Evolutionary conservation across 1,140 invertebrate genomes (phyloP).

Genomic region (Drosophila triauraria): DNA sequence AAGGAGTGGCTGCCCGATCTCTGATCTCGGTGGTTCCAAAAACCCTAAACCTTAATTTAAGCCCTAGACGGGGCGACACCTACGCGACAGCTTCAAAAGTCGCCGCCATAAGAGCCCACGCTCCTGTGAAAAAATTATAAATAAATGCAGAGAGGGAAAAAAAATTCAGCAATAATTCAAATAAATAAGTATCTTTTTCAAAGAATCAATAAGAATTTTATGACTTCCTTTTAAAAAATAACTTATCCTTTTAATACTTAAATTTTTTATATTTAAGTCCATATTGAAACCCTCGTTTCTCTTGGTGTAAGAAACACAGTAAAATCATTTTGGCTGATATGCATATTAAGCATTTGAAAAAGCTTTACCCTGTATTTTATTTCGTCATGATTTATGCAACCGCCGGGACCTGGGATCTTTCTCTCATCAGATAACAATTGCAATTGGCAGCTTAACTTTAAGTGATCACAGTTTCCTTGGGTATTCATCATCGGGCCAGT

Average conservation of each 20-base stretch:
- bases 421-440: conserved; percentile 20
- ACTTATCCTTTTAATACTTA: not conserved
- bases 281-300: not conserved
- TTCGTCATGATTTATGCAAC: conserved; percentile 18
- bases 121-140: conserved; percentile 13
- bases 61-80: conserved; percentile 47
- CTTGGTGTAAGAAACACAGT: not conserved
- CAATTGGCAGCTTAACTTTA: conserved; percentile 9
- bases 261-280: not conserved
- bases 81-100: conserved; percentile 66
- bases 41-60: conserved; percentile 34
- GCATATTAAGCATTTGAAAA: conserved; percentile 45
- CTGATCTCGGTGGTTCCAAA: conserved; percentile 7
- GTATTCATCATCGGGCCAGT: conserved; percentile 14
- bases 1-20: conserved; percentile 23
- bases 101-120: conserved; percentile 60
- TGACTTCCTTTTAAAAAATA: not conserved
- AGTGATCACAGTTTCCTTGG: conserved; percentile 15
- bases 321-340: conserved; percentile 42
- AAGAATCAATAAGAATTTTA: not conserved
- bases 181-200: not conserved
- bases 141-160: conserved; percentile 18
- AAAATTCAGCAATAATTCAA: not conserved
- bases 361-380: conserved; percentile 24
- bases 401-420: conserved; percentile 5